A percentile compares a stretch with the other conserved stretches of the same genome.
These are phyloP conservation scores for Harpalus rubripes DNA, from an alignment of 2,888 invertebrate species.

Conservation along the genomic window DNA sequence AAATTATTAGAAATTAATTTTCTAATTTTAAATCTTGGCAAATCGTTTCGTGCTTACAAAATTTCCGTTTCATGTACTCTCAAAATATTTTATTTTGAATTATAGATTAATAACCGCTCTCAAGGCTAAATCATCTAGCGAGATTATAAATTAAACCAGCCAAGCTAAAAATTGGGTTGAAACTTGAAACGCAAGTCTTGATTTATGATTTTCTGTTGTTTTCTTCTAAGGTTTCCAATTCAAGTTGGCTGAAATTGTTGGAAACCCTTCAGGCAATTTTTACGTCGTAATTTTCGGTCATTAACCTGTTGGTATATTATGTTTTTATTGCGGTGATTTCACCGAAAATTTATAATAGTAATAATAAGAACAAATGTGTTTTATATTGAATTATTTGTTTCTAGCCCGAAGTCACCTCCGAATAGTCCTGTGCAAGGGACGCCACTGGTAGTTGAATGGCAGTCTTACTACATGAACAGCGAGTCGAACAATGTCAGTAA, in stretches of 20 bases:
- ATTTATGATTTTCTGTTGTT: constrained; percentile 12
- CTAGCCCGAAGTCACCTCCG: constrained; percentile 94
- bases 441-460: constrained; percentile 76
- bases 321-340: constrained; percentile 24
- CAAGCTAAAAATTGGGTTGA: neutral
- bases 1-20: too few species aligned
- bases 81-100: neutral
- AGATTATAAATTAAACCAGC: too few species aligned
- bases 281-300: constrained; percentile 30
- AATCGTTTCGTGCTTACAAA: neutral
- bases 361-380: constrained; percentile 29
- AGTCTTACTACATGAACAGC: constrained; percentile 76
- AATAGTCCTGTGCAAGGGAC: constrained; percentile 88
- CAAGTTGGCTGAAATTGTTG: neutral
- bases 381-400: constrained; percentile 72
- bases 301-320: neutral
- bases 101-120: neutral
- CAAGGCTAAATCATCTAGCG: neutral
- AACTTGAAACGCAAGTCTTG: neutral
- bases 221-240: neutral
- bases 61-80: neutral
- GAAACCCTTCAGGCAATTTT: constrained; percentile 30
- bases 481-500: constrained; percentile 75
- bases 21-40: neutral
- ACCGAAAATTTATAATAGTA: neutral